phyloP scores from a whole-genome alignment of 2,797 vertebrate genomes.

The Gobionotothen gibberifrons region DNA sequence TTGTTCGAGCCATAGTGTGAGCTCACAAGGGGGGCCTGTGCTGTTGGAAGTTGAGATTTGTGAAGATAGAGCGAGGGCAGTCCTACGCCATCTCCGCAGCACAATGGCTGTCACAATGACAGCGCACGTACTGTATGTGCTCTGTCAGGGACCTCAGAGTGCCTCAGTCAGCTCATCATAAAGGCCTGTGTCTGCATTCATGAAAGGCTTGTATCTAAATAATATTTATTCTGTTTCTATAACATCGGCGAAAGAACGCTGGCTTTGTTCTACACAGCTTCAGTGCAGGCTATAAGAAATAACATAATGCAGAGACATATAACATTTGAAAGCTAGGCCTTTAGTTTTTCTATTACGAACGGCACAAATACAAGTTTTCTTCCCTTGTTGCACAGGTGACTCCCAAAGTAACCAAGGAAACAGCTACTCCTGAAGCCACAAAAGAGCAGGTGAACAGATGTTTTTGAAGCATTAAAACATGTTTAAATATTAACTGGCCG shows the following conservation, averaged over 20 bases:
- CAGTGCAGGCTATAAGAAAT: background rate
- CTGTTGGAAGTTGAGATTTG: slow-evolving; percentile 79
- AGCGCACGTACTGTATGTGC: slow-evolving; percentile 78
- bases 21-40: slow-evolving; percentile 86
- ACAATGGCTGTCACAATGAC: slow-evolving; percentile 84
- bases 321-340: background rate
- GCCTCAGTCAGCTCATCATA: slow-evolving; percentile 62
- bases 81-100: slow-evolving; percentile 87
- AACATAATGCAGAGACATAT: background rate
- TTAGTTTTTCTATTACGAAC: slow-evolving; percentile 1
- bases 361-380: slow-evolving; percentile 11
- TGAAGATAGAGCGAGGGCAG: slow-evolving; percentile 84
- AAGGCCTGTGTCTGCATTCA: slow-evolving; percentile 60
- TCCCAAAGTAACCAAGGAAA: slow-evolving; percentile 87
- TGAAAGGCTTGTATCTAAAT: slow-evolving; percentile 63
- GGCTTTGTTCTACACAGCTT: slow-evolving; percentile 17
- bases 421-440: slow-evolving; percentile 84
- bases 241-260: slow-evolving; percentile 24
- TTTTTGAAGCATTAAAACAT: slow-evolving; percentile 10
- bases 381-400: slow-evolving; percentile 85
- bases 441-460: slow-evolving; percentile 89
- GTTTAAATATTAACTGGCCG: background rate
- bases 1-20: slow-evolving; percentile 83
- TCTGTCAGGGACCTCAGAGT: slow-evolving; percentile 77
- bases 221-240: slow-evolving; percentile 48